Evolutionary conservation across 2,797 vertebrate genomes (phyloP).

Genomic region (Threskiornis aethiopicus): DNA sequence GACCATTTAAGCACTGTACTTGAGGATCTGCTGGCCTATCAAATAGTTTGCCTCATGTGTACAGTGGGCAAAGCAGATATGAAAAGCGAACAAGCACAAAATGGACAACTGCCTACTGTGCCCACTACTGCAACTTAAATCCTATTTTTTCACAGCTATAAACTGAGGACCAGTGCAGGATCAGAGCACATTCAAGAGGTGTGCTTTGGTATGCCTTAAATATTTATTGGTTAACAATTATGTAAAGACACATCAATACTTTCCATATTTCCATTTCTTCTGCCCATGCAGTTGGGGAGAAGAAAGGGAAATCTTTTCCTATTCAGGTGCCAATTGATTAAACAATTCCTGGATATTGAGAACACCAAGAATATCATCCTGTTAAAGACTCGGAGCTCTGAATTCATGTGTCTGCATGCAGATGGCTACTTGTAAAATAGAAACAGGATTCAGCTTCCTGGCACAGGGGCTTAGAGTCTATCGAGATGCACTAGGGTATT

Average conservation of each 20-base stretch:
- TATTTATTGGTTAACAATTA: not conserved
- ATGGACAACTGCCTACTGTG: not conserved
- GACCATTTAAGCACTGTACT: not conserved
- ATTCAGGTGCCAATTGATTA: not conserved
- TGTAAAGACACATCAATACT: not conserved
- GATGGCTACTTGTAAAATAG: not conserved
- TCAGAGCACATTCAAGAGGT: not conserved
- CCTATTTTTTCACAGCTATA: not conserved
- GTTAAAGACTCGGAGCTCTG: not conserved
- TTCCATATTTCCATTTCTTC: not conserved
- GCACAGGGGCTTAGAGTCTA: not conserved
- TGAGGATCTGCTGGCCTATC: not conserved
- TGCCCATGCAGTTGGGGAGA: not conserved
- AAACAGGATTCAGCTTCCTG: not conserved
- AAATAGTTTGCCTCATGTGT: not conserved
- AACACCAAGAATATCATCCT: not conserved
- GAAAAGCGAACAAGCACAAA: not conserved
- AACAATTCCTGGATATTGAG: not conserved
- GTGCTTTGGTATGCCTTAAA: not conserved
- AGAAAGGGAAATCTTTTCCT: not conserved
- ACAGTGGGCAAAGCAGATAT: not conserved
- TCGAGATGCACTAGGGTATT: not conserved
- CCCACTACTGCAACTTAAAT: not conserved
- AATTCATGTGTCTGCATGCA: not conserved
- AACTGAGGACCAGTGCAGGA: not conserved